Evolutionary conservation across 2,797 vertebrate genomes (phyloP), one percentile per base, ranked within the genome.

Genomic region (Sebastes nivosus): DNA sequence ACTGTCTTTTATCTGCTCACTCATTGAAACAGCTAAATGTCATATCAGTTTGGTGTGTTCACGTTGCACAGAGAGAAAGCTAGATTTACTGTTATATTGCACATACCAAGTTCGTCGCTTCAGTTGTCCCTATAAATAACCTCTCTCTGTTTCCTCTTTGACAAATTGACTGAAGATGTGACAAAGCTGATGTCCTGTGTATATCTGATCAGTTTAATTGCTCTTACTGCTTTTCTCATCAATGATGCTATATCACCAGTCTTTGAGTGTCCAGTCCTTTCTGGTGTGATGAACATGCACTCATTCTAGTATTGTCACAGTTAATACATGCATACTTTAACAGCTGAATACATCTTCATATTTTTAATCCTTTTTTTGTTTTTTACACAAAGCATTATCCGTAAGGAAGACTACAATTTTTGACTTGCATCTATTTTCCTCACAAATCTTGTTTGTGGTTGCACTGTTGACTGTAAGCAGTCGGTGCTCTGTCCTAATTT

Each of bases 241-340:
- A 91, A 93, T 88, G 91, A 94, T 90, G 89, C 78, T 93, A 34
- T 86, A 86, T 91, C 83, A 86, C 91, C 81, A 83, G 72, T 91
- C 82, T 91, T 88, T 87, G 81, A 86, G 93, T 94, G 92, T 95
- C 90, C 87, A 92, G 61, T 93, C 91, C 61, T 94, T 91, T 95
- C 89, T 90, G 82, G 85, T 93, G 85, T 88, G 87, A 87, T 81
- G 29, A 89, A 86, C 84, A 75, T 80, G 74, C 89, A 93, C 88
- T 93, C 90, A 90, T 84, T 60, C 74, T 82, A 75, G 50, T 36
- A 60, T 36, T 69, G 64, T 80, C 77, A 71, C 64, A 38, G 36
- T 81, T 24, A 73, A 54, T 74, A 80, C 75, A 83, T 82, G 61
- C 75, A 80, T 74, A 75, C 12, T 22, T 22, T 20, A 25, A 52